Evolutionary conservation across 1,140 invertebrate genomes (phyloP).

Genomic region (Pogonomyrmex barbatus): DNA sequence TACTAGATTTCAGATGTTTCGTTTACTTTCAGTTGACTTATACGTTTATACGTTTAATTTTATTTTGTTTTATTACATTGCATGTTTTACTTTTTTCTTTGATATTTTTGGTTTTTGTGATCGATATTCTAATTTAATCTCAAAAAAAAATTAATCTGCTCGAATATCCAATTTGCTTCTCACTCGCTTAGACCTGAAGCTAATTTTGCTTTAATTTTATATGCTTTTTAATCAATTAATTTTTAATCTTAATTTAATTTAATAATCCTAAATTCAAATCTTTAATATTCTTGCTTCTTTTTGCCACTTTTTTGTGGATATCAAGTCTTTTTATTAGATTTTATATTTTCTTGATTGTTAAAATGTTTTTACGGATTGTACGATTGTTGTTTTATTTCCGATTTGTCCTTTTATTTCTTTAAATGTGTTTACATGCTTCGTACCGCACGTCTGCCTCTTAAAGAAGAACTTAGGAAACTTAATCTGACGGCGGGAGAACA

Average conservation of each 20-base stretch:
- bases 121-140: background rate
- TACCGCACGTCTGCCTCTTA: background rate
- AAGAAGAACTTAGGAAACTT: background rate
- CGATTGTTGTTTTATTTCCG: background rate
- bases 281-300: too few species aligned
- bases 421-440: background rate
- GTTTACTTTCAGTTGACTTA: background rate
- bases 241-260: background rate
- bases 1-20: background rate
- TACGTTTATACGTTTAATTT: background rate
- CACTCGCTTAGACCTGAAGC: background rate
- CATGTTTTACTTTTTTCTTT: background rate
- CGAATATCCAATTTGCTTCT: background rate
- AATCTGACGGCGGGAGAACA: background rate
- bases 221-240: background rate
- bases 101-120: background rate
- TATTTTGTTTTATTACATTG: background rate
- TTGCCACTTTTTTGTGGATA: too few species aligned
- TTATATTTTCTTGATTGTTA: background rate
- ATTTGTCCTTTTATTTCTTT: background rate
- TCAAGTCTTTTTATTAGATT: background rate
- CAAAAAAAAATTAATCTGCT: background rate
- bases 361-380: background rate
- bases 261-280: too few species aligned
- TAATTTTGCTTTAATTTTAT: slow-evolving; percentile 1